phyloP scores from a whole-genome alignment of 1,140 invertebrate species.

The Drepana arcuata region DNA sequence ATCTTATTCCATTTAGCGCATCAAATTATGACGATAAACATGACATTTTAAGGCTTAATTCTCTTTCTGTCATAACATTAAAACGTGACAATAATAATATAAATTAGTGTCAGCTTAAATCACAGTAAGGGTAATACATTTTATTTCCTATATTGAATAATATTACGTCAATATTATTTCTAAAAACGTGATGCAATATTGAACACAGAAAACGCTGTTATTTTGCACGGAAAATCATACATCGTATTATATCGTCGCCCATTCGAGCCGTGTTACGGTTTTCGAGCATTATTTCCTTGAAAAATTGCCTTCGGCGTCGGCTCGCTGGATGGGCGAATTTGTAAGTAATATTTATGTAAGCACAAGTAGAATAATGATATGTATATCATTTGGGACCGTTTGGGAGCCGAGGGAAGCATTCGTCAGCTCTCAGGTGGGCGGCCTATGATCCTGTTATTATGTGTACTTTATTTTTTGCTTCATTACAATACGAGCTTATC shows the following conservation, averaged over 20 bases:
- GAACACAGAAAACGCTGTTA: not conserved
- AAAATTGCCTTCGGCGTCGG: conserved; percentile 33
- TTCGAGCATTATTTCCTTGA: conserved; percentile 33
- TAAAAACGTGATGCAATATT: no score
- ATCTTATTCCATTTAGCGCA: no score
- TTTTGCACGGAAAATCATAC: conserved; percentile 9
- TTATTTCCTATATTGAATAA: not conserved
- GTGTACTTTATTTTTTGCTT: conserved; percentile 51
- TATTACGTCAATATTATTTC: no score
- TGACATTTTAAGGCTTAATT: no score
- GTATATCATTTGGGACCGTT: conserved; percentile 48
- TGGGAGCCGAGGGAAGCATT: conserved; percentile 35
- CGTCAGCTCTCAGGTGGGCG: conserved; percentile 56
- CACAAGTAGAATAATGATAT: conserved; percentile 49
- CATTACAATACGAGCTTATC: conserved; percentile 33
- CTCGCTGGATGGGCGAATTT: conserved; percentile 38
- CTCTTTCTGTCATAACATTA: no score
- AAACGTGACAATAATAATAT: no score
- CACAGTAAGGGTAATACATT: not conserved
- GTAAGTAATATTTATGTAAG: conserved; percentile 54
- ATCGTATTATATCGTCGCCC: not conserved
- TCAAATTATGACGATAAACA: no score
- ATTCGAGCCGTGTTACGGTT: not conserved
- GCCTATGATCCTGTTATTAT: conserved; percentile 40
- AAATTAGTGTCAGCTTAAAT: no score